Base-by-base conservation (phyloP, 2,888 invertebrate genomes). In the Tetragnatha montana region DNA sequence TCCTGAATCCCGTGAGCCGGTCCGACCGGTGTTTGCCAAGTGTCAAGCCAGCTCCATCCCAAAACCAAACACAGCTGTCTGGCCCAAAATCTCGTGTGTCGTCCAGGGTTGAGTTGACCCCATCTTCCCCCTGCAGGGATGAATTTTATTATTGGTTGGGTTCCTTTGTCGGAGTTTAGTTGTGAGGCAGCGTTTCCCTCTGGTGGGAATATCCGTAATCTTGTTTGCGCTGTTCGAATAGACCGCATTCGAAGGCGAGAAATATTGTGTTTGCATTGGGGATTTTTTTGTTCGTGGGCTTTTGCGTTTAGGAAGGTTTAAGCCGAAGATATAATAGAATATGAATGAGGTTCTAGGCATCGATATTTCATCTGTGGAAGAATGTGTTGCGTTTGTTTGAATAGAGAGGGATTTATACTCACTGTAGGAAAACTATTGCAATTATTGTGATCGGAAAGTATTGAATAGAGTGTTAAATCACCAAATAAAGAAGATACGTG, bases 1-100 rank as follows among this genome's bases (percentile, higher is more conserved):
- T 85, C 89, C 85, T 85, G 85, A 85, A 81, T 85, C 76, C 35
- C 50, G 17, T 76, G 75, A 89, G 89, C 89, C 89, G 89, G 89
- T 89, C 51, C 76, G 75, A 89, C 89, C 85, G 85, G 89, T 89
- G 89, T 85, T 89, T 89, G 74, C 88, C 60, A 70, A 84, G 69
- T 84, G 88, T 89, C 88, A 85, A 89, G 81, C 81, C 84, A n/a
- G n/a, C n/a, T n/a, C 84, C 75, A 89, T 89, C 89, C 89, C 68
- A 89, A 89, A 89, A 78, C 89, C 85, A 89, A 89, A 89, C 89
- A 89, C 89, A 89, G 89, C 89, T 89, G 89, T 75, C 85, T 82
- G 51, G 75, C 47, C 81, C 50, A 89, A 85, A 78, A 85, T 71
- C 70, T 89, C 85, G 35, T 35, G 78, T 89, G 89, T 89, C 85